These are phyloP conservation scores for Chaenocephalus aceratus DNA, from an alignment of 2,113 vertebrate species.

Conservation along the genomic window DNA sequence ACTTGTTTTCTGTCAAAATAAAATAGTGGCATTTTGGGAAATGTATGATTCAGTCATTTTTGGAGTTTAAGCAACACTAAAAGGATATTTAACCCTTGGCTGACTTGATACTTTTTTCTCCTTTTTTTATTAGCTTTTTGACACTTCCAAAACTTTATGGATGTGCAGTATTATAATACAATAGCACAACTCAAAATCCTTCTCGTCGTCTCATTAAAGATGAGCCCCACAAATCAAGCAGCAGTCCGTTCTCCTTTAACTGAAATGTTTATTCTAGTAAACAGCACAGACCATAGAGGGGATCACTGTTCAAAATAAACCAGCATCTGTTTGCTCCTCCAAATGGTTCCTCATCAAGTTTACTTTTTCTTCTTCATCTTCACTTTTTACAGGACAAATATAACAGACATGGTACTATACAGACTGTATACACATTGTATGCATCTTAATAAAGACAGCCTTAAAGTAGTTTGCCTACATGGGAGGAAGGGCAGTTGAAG, in stretches of 20 bases:
- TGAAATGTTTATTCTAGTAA: slow-evolving; percentile 89
- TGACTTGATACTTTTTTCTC: too few species aligned
- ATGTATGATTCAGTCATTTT: too few species aligned
- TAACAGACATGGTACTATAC: slow-evolving; percentile 80
- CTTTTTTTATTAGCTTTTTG: background rate
- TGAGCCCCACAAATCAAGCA: slow-evolving; percentile 16
- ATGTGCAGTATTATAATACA: too few species aligned
- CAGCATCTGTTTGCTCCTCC: slow-evolving; percentile 50
- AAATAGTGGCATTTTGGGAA: too few species aligned
- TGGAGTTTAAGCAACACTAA: too few species aligned
- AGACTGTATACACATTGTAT: slow-evolving; percentile 78
- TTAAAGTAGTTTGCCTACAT: slow-evolving; percentile 60
- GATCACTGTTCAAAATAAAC: slow-evolving; percentile 83
- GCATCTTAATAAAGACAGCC: slow-evolving; percentile 74
- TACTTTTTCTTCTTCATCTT: slow-evolving; percentile 60
- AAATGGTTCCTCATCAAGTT: slow-evolving; percentile 65
- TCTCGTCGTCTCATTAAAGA: too few species aligned
- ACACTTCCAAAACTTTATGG: background rate
- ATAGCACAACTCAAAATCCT: too few species aligned
- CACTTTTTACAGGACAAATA: slow-evolving; percentile 81
- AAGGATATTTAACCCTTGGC: too few species aligned
- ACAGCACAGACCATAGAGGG: slow-evolving; percentile 83
- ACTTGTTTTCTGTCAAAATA: too few species aligned
- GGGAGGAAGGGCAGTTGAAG: slow-evolving; percentile 49
- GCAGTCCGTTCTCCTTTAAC: slow-evolving; percentile 41